phyloP scores from a whole-genome alignment of 2,797 vertebrate species.

The Triplophysa yarkandensis region DNA sequence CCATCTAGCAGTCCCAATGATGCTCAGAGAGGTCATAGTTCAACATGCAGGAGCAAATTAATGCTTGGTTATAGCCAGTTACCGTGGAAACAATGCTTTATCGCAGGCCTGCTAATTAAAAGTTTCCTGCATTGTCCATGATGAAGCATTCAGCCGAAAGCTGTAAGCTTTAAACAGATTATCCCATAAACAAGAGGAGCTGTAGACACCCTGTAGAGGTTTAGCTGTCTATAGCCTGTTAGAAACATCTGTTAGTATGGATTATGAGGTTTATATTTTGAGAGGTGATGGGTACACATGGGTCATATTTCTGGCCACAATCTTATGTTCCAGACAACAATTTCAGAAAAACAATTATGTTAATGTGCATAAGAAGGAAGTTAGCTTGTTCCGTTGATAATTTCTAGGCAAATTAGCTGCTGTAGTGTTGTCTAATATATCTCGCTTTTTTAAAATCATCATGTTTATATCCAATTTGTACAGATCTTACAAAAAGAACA shows the following conservation, averaged over 20 bases:
- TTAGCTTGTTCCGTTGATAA: too few relatives aligned
- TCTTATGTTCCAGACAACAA: not conserved
- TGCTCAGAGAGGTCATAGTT: slow-evolving; percentile 3
- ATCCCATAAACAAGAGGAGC: slow-evolving; percentile 14
- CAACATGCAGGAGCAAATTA: slow-evolving; percentile 36
- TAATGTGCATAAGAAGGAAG: too few relatives aligned
- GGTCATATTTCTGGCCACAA: not conserved
- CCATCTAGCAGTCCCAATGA: slow-evolving; percentile 2
- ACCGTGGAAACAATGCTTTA: slow-evolving; percentile 23
- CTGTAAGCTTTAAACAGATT: slow-evolving; percentile 27
- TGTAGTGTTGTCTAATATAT: not conserved
- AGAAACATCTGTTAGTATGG: slow-evolving; percentile 24
- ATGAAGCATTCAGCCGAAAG: slow-evolving; percentile 7
- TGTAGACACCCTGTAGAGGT: slow-evolving; percentile 16
- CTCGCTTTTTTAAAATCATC: too few relatives aligned
- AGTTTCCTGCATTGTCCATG: not conserved
- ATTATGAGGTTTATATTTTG: slow-evolving; percentile 6
- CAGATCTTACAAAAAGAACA: not conserved
- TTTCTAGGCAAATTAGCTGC: too few relatives aligned
- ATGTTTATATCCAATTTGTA: not conserved
- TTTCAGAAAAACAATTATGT: too few relatives aligned
- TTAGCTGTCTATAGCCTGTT: slow-evolving; percentile 23
- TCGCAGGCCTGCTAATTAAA: slow-evolving; percentile 35
- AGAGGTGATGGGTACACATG: not conserved
- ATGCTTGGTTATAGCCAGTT: slow-evolving; percentile 37